Base-by-base conservation (phyloP, 2,888 invertebrate species). In the Ormyrus pomaceus region DNA sequence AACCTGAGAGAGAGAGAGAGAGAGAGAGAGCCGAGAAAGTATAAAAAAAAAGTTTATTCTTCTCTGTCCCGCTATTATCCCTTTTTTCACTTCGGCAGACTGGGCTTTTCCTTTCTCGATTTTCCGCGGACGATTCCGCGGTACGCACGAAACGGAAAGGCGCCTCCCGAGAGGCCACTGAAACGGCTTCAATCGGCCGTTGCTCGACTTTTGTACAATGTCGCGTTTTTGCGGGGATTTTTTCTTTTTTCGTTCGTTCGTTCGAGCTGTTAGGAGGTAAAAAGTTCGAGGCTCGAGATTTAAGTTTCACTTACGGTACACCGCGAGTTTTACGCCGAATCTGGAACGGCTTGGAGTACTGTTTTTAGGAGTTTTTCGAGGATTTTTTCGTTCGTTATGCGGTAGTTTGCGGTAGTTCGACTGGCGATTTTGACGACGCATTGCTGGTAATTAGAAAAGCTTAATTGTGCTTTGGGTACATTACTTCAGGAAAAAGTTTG, bases 21-120 rank as follows among this genome's bases (percentile, higher is more conserved):
- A n/a, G n/a, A n/a, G n/a, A 59, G 7, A 69, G 13, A 48, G n/a
- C 10, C 50, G 65, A 10, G 45, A 61, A 19, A 65, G 51, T n/a
- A 71, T 5, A 58, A 11, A 73, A 45, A 62, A 80, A 74, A 79
- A 70, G 10, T 76, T 80, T 72, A 76, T 76, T 75, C 58, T 65
- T 61, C 45, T 65, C 51, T 69, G 56, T 53, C 48, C 9, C n/a
- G 9, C 56, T 34, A n/a, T 71, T 62, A 34, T 2, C 9, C 48
- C 6, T 6, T 56, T 11, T 6, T 53, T 64, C 73, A 73, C 64
- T 53, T 19, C 34, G 10, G 34, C 9, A 53, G 34, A 10, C n/a
- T 13, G n/a, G 9, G 19, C 34, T 48, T 50, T 64, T n/a, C 13
- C 34, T 13, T 5, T 19, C 4, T 11, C 13, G 6, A 34, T 50